Base-by-base conservation (phyloP, 2,888 invertebrate genomes). In the Priapulus caudatus region DNA sequence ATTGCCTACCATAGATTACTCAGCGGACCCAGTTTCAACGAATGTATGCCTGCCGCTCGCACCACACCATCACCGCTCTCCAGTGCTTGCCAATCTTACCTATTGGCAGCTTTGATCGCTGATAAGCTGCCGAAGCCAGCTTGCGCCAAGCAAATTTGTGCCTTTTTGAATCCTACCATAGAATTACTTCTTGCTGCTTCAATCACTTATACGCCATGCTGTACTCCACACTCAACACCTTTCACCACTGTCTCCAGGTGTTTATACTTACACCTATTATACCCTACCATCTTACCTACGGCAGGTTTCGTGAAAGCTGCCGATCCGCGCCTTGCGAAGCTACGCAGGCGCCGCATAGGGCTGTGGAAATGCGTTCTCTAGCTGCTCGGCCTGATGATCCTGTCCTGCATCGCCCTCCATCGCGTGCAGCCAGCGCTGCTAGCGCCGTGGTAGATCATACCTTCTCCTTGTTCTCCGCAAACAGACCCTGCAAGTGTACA, bases 301-400 rank as follows among this genome's bases (percentile, higher is more conserved):
- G n/a, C n/a, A 56, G 92, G 75, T 58, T 83, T 81, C 5, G 92
- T 93, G 70, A 97, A 95, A 2, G 93, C 89, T 23, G 89, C 85
- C 71, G 95, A 99, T 1, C 98, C 98, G 46, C n/a, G 92, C 89
- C 79, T 97, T 98, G 62, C n/a, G 92, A 95, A 0, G 97, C 97
- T 52, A 97, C 85, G 15, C n/a, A 99, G 75, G 60, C 98, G 75
- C 22, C 95, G 77, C 50, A 99, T 71, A 5, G 91, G 91, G 67
- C 95, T n/a, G n/a, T n/a, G n/a, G 95, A 74, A 98, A 93, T 71
- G 92, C 91, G 1, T 88, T 86, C 73, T 98, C 97, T 24, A 93
- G 72, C 65, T 90, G 87, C 55, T 66, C 68, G 20, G 82, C 80
- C n/a, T n/a, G 5, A 60, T 51, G 43, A 69, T 65, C 4, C 58